phyloP scores from a whole-genome alignment of 2,113 vertebrate genomes.

The human region DNA sequence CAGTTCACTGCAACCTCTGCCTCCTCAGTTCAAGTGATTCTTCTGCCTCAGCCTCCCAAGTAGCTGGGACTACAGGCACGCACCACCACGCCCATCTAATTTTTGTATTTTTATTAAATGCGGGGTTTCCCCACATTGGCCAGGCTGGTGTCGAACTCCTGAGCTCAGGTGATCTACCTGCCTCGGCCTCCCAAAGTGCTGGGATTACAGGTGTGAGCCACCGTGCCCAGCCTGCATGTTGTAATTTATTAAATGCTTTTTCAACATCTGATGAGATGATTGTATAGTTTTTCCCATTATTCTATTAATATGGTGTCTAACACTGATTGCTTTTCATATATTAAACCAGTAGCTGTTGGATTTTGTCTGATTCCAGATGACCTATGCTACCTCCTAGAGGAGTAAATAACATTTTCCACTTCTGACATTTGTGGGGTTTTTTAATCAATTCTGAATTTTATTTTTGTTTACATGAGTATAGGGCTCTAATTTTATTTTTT shows the following conservation, averaged over 20 bases:
- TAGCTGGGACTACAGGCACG: too few species aligned
- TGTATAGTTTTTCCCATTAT: background rate
- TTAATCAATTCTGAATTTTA: background rate
- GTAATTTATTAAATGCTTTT: constrained; percentile 30
- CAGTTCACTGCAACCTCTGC: too few species aligned
- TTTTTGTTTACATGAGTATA: background rate
- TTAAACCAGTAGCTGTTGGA: constrained; percentile 16
- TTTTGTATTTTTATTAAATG: too few species aligned
- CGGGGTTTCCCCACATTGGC: too few species aligned
- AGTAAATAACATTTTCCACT: background rate
- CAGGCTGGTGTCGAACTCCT: too few species aligned
- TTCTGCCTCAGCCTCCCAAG: too few species aligned
- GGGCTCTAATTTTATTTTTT: background rate
- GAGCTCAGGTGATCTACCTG: too few species aligned
- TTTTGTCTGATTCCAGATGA: background rate
- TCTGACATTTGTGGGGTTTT: background rate
- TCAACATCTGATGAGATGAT: constrained; percentile 8
- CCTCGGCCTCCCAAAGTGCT: too few species aligned
- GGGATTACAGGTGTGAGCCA: too few species aligned
- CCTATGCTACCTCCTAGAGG: background rate
- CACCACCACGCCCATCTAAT: too few species aligned
- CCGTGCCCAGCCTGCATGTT: background rate
- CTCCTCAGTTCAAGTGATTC: too few species aligned
- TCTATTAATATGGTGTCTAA: background rate
- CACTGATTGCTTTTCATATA: background rate